Base-by-base conservation (phyloP, 2,113 vertebrate species). In the Rattus rattus region DNA sequence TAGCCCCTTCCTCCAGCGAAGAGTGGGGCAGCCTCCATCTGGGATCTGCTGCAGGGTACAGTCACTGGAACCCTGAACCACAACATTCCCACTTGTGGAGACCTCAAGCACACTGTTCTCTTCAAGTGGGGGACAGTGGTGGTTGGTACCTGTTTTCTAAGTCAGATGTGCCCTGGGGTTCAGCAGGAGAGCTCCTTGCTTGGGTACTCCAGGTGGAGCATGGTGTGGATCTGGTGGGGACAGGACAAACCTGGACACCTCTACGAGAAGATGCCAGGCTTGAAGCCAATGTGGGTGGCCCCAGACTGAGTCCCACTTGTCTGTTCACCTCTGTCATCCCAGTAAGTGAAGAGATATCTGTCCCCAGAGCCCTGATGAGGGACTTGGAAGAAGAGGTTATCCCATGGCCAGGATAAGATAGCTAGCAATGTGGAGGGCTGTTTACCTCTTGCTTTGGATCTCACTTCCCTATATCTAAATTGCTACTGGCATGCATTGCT, bases 401-500 rank as follows among this genome's bases (percentile, higher is more conserved):
- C 49, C 56, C 43, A 1, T 2, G 5, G 79, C 69, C 81, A 86
- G 91, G 28, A 26, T 49, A 30, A 59, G 36, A 61, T 5, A 33
- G 43, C 17, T 39, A 49, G 12, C n/a, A 49, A 13, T 6, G 63
- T 30, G 6, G 47, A 33, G 12, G 65, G 54, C 2, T 5, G 7
- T 36, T 52, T 28, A 26, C 28, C 39, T 77, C 59, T 77, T 52
- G 6, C 19, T 49, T 59, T 76, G 5, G 28, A 7, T 22, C 24
- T 33, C 61, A 67, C 47, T 33, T 69, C 24, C 7, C 3, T 63
- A 20, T 26, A 52, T 22, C n/a, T 26, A 59, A 43, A 22, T 19
- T 59, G 26, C 69, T 77, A 54, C 49, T 7, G 16, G 7, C 2
- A 1, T 5, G 0, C 5, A 1, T 7, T 16, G 9, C 24, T 52